Base-by-base conservation (phyloP, 2,797 vertebrate genomes). In the Pseudopleuronectes americanus region DNA sequence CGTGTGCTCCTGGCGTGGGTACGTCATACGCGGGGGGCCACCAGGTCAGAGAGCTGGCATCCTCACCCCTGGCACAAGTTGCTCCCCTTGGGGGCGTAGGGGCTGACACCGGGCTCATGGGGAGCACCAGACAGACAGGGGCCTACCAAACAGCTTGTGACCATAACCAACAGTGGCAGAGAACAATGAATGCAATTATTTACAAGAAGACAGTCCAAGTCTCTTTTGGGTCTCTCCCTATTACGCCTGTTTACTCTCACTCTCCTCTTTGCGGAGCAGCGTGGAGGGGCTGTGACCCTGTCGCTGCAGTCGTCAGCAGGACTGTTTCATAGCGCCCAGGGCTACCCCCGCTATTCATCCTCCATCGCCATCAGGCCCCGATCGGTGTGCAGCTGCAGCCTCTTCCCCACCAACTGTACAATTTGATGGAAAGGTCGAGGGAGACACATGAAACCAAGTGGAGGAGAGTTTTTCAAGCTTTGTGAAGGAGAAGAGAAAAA, bases 141-240 rank as follows among this genome's bases (percentile, higher is more conserved):
- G 94, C 93, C 93, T 91, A 93, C 85, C 86, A 93, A 93, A 94
- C 94, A 95, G 94, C 94, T 94, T 95, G 94, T 92, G 88, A 93
- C 93, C 93, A 92, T 89, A 93, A 93, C 91, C 87, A 91, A 91
- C 92, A 93, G 92, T 83, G 92, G 87, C 92, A 69, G 79, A 77
- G 90, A 91, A 95, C 93, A 95, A 94, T 94, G 90, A 89, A 91
- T 41, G 86, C 91, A 94, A 94, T 95, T 94, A 95, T 94, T 93
- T 91, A 92, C 91, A 87, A 92, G 91, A 93, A 90, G 86, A 85
- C 90, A 80, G 92, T 94, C 94, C 94, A 95, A 95, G 89, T 92
- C 87, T 93, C 85, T 82, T 79, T 91, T 80, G 75, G 82, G 3
- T 71, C 58, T 75, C 79, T 68, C 81, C 75, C 86, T 78, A 87